A percentile compares a stretch with the other conserved stretches of the same genome.
Evolutionary conservation across 2,888 invertebrate genomes (phyloP).

Genomic region (Cyrtodaria siliqua): DNA sequence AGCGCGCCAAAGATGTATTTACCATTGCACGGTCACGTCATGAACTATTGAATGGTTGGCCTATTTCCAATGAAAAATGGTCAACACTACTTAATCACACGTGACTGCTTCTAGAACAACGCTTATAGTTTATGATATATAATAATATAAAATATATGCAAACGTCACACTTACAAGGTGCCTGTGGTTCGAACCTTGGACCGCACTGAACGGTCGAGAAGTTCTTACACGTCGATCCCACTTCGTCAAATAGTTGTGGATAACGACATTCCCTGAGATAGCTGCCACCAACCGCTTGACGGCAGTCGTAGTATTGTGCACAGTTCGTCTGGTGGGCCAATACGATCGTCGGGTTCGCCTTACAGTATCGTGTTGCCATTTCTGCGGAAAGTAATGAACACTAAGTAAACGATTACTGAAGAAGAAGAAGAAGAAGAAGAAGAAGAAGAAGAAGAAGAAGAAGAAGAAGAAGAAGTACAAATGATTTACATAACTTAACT

Average conservation of each 20-base stretch:
- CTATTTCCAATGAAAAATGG: too few relatives aligned
- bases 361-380: conserved; percentile 62
- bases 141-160: too few relatives aligned
- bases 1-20: too few relatives aligned
- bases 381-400: conserved; percentile 43
- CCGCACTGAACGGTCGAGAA: conserved; percentile 73
- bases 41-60: too few relatives aligned
- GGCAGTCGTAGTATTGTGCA: conserved; percentile 78
- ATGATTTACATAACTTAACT: too few relatives aligned
- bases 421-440: too few relatives aligned
- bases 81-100: too few relatives aligned
- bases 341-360: conserved; percentile 57
- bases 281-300: conserved; percentile 69
- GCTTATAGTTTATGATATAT: too few relatives aligned
- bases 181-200: conserved; percentile 68
- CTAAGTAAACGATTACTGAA: background rate
- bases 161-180: conserved; percentile 71
- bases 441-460: too few relatives aligned
- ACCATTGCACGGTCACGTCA: too few relatives aligned
- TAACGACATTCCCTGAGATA: conserved; percentile 76
- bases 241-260: conserved; percentile 73
- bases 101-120: too few relatives aligned
- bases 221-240: conserved; percentile 66
- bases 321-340: conserved; percentile 71
- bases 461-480: too few relatives aligned